Evolutionary conservation across 2,888 invertebrate species (phyloP).

Genomic region (Ptychoptera contaminata): DNA sequence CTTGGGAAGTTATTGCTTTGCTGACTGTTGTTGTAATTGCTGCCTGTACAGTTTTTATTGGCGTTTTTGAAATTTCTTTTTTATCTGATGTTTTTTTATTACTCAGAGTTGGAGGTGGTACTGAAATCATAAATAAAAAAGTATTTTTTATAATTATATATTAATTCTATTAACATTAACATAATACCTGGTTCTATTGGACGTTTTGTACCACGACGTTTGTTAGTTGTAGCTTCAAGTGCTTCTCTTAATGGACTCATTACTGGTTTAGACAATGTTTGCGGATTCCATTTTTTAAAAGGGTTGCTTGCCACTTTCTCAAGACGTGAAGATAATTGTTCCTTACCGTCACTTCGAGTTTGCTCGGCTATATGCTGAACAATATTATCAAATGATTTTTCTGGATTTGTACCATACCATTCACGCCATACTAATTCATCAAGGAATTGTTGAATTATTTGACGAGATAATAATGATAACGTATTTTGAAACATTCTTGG

Average conservation of each 20-base stretch:
- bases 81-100: constrained; percentile 1
- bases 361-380: constrained; percentile 65
- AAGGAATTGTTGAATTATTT: constrained; percentile 79
- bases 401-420: constrained; percentile 61
- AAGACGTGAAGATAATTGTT: constrained; percentile 43
- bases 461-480: constrained; percentile 59
- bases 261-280: constrained; percentile 12
- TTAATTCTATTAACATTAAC: not conserved
- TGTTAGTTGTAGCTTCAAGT: constrained; percentile 20
- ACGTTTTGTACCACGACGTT: not conserved
- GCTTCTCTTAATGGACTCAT: constrained; percentile 16
- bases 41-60: not conserved
- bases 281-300: constrained; percentile 43
- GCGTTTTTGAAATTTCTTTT: not conserved
- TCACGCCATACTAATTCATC: constrained; percentile 85
- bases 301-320: constrained; percentile 51
- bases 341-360: constrained; percentile 49
- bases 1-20: not conserved
- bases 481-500: constrained; percentile 87
- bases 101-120: constrained; percentile 6
- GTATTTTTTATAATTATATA: no score
- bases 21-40: not conserved
- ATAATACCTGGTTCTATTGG: not conserved
- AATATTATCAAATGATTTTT: constrained; percentile 67
- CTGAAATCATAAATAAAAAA: constrained; percentile 3